Percentiles rank a stretch among this genome's conserved stretches.
phyloP scores from a whole-genome alignment of 2,113 vertebrate species.

The Kobus ellipsiprymnus region DNA sequence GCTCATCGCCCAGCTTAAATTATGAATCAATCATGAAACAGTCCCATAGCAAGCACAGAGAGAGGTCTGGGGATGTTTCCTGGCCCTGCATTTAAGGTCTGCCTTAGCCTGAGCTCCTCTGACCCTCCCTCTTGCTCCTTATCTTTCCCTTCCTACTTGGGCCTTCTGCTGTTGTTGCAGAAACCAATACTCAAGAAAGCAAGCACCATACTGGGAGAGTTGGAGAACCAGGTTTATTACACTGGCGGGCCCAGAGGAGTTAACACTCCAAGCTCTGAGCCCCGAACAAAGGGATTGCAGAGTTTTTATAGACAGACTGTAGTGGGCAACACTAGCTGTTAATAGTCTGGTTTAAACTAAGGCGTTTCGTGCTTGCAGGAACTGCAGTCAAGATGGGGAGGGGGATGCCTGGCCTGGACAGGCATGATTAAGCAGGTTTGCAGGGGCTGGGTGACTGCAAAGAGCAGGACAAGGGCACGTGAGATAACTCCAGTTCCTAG shows the following conservation, averaged over 20 bases:
- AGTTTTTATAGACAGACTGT: neutral
- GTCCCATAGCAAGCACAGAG: accelerated
- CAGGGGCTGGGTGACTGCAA: neutral
- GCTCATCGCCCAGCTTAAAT: neutral
- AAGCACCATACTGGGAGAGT: neutral
- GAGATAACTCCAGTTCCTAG: neutral
- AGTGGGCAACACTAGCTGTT: neutral
- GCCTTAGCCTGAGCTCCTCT: neutral
- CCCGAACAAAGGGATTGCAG: neutral
- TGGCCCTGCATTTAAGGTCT: too few relatives aligned
- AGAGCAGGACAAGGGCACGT: neutral
- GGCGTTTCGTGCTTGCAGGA: accelerated
- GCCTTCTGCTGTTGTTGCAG: neutral
- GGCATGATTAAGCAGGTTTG: neutral
- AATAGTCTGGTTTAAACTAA: neutral
- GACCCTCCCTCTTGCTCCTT: neutral
- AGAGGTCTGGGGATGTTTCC: neutral
- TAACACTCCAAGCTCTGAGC: neutral
- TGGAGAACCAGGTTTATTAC: neutral
- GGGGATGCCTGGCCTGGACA: neutral
- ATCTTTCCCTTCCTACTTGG: neutral
- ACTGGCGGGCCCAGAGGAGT: neutral
- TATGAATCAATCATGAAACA: neutral
- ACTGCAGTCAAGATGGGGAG: neutral
- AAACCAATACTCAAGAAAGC: neutral